Evolutionary conservation across 2,888 invertebrate species (phyloP).

Genomic region (Metalampra italica): DNA sequence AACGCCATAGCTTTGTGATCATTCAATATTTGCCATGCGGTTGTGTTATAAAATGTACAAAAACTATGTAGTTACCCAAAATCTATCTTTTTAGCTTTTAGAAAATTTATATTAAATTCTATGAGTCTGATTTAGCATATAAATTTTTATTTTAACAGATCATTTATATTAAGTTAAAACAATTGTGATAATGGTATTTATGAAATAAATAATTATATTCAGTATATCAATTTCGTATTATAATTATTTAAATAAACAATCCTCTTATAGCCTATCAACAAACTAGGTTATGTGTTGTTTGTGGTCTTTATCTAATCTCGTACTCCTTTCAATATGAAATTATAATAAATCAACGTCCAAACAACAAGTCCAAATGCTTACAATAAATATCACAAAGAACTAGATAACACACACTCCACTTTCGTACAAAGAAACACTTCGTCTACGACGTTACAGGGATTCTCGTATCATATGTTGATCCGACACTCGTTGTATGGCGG

Average conservation of each 20-base stretch:
- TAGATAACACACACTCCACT: background rate
- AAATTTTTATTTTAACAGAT: constrained; percentile 56
- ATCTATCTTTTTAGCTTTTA: constrained; percentile 15
- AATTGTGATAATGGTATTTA: constrained; percentile 73
- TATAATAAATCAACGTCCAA: background rate
- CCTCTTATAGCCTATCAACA: background rate
- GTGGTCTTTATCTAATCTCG: background rate
- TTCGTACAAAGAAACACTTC: background rate
- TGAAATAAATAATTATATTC: constrained; percentile 15
- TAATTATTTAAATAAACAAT: background rate
- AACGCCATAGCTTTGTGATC: constrained; percentile 60
- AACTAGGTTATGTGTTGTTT: background rate
- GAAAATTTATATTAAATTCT: constrained; percentile 72
- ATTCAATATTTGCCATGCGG: constrained; percentile 59
- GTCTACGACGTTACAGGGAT: background rate
- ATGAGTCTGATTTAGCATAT: constrained; percentile 69
- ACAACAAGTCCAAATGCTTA: constrained; percentile 1
- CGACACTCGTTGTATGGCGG: constrained; percentile 68
- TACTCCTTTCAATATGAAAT: background rate
- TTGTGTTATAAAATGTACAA: constrained; percentile 72
- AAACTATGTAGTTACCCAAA: constrained; percentile 69
- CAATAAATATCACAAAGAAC: constrained; percentile 4
- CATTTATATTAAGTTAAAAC: constrained; percentile 43
- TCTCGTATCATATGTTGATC: constrained; percentile 23
- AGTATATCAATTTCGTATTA: constrained; percentile 1